Evolutionary conservation across 2,888 invertebrate genomes (phyloP), one percentile per base, ranked within the genome.

Genomic region (Antheraea yamamai): DNA sequence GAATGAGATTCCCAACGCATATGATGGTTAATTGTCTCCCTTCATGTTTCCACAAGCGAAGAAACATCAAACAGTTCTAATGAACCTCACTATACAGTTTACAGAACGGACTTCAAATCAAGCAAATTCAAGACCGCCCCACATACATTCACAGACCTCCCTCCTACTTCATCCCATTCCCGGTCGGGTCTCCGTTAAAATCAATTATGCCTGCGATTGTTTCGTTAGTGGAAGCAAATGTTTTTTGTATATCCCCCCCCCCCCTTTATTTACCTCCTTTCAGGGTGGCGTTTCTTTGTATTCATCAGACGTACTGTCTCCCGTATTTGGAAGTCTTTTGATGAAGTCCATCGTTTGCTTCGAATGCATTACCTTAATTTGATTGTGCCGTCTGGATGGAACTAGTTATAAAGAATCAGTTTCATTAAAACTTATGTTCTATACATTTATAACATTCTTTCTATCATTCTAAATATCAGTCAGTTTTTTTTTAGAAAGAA

Each of bases 171-270:
- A 87, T 90, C 91, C 90, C 88, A 92, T 92, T 91, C 90, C 88
- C 92, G 92, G 91, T 88, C 88, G 83, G 82, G 85, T 89, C 90
- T 87, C 90, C 91, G 89, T 92, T 93, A 89, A 93, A 94, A 94
- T 93, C 94, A 94, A 94, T 94, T 94, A 94, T 93, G 92, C 90
- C 82, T 86, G 92, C 92, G 88, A 94, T 94, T 94, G 93, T 94
- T 94, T 94, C 94, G 94, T 93, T 94, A 93, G 91, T 89, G 84
- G 89, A 86, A 89, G 89, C 91, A 87, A 91, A 91, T 91, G 90
- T 91, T 92, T 93, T 92, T 91, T 91, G 87, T 87, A 83, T 80
- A 80, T 78, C 85, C 83, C 76, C 76, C 76, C 76, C 61, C 75
- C 77, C 78, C 77, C 75, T 76, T 76, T 58, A 66, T 76, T 76